Base-by-base conservation (phyloP, 30 jellyfish, hydroid and myxozoan genomes). In the Chrysaora quinquecirrha region DNA sequence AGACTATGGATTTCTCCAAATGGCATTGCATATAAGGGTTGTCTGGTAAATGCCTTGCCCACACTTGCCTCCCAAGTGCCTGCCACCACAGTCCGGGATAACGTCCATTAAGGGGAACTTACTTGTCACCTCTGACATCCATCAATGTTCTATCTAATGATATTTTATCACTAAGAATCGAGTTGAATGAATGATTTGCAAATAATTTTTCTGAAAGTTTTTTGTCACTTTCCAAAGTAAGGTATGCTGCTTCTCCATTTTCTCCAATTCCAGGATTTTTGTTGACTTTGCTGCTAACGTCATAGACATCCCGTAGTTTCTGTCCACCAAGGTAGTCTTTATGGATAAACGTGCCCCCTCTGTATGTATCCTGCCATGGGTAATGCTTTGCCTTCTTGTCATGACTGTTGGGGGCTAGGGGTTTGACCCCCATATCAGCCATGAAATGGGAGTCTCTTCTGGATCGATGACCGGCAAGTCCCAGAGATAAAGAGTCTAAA, bases 71-170 rank as follows among this genome's bases (percentile, higher is more conserved):
- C n/a, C n/a, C n/a, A n/a, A n/a, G n/a, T n/a, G n/a, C n/a, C n/a
- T n/a, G n/a, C n/a, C n/a, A n/a, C n/a, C n/a, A n/a, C n/a, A n/a
- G n/a, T n/a, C n/a, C n/a, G n/a, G n/a, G n/a, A n/a, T n/a, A n/a
- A n/a, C n/a, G n/a, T n/a, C n/a, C n/a, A n/a, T n/a, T 76, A 28
- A 34, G 18, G 11, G n/a, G n/a, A n/a, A 82, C 97, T 67, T 73
- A 94, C 99, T 73, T 71, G 30, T 75, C 95, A 16, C 99, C 99
- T 63, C 99, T 66, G 9, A 87, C 97, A 87, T 94, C 99, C 28
- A 69, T 83, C 52, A 94, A 38, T 4, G 95, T 65, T 38, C 99
- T 62, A 75, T 94, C 99, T 58, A 94, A 52, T 7, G 99, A 94
- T 43, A 94, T 88, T 48, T 94, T 77, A 47, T 94, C 97, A 83